Evolutionary conservation across 2,888 invertebrate genomes (phyloP).

Genomic region (Meloe dianella): DNA sequence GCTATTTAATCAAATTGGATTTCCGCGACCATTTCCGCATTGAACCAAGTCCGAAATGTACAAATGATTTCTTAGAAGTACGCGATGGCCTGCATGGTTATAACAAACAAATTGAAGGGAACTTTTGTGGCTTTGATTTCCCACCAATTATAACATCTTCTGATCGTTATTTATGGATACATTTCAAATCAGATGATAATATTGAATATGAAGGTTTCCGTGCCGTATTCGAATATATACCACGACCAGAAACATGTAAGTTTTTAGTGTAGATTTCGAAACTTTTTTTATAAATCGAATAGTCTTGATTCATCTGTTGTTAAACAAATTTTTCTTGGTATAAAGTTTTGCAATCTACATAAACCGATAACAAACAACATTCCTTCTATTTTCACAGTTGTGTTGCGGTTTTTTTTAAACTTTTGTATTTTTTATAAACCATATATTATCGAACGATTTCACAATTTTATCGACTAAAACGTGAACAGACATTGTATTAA

Average conservation of each 20-base stretch:
- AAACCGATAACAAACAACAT: neutral
- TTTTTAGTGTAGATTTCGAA: conserved; percentile 29
- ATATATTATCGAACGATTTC: neutral
- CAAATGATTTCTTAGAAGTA: conserved; percentile 82
- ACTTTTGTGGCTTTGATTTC: conserved; percentile 74
- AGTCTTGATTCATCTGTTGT: neutral
- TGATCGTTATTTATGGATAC: conserved; percentile 77
- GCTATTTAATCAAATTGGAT: conserved; percentile 74
- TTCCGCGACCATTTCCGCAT: conserved; percentile 81
- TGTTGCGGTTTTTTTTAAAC: too few relatives aligned
- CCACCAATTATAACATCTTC: conserved; percentile 77
- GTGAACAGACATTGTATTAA: neutral
- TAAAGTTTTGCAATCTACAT: neutral
- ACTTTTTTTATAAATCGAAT: neutral
- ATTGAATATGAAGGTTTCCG: conserved; percentile 81
- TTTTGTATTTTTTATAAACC: neutral
- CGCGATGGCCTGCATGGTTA: conserved; percentile 83
- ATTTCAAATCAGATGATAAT: conserved; percentile 80
- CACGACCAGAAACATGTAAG: conserved; percentile 66
- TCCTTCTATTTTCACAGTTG: neutral
- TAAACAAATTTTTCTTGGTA: neutral
- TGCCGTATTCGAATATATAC: conserved; percentile 74
- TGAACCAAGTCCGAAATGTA: conserved; percentile 71
- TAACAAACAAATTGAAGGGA: conserved; percentile 64
- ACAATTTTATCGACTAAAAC: neutral